Base-by-base conservation (phyloP, 2,888 invertebrate genomes). In the Elmis aenea region DNA sequence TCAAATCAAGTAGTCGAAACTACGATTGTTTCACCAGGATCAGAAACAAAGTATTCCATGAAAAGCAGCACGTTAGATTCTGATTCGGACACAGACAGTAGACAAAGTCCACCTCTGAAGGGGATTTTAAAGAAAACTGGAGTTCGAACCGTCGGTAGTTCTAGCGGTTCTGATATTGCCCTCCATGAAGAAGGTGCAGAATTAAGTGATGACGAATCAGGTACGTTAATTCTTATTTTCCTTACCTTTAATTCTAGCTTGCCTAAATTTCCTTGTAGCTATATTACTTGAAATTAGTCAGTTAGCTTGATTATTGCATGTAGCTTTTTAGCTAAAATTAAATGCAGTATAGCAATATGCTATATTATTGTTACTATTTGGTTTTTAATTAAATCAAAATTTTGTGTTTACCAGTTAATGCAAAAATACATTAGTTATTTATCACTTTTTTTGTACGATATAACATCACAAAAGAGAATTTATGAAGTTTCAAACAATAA, bases 161-260 rank as follows among this genome's bases (percentile, higher is more conserved):
- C 77, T 42, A 78, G 78, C 57, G 78, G 77, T 33, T 77, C 77
- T 18, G 79, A 79, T 58, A 70, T 78, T 38, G 79, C 79, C 40
- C 67, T 79, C 42, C 78, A 78, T 59, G 79, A 79, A 63, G 69
- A 67, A 39, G 79, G 78, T 36, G 75, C 75, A 26, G 77, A 78
- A 55, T 68, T 76, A 43, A 77, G 77, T 59, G 76, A 76, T 55
- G 76, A 76, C 59, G 76, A 77, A 67, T 74, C 76, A 74, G 77
- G 77, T 77, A 75, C 64, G 68, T 58, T 64, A 61, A 32, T 29
- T 24, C 32, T 33, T 32, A 21, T 16, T 38, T 40, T 28, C n/a
- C n/a, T n/a, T n/a, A n/a, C n/a, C n/a, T n/a, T n/a, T n/a, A n/a
- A n/a, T 20, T 13, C 23, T 12, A 9, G 24, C 12, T 31, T 11